A percentile compares a stretch with the other conserved stretches of the same genome.
phyloP scores from a whole-genome alignment of 2,797 vertebrate species.

The Lagodon rhomboides region DNA sequence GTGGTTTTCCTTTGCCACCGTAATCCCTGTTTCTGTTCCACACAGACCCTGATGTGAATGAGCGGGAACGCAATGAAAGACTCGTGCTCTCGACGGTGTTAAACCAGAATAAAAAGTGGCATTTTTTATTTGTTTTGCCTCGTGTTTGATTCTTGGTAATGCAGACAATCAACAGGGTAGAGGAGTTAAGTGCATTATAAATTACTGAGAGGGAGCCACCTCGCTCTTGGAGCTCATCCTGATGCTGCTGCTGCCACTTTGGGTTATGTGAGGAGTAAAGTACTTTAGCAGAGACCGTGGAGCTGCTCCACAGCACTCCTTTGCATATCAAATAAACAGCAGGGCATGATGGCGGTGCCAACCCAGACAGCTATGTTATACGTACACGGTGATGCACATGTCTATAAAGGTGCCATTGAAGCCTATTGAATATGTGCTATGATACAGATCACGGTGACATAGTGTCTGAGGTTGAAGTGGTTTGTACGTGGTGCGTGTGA shows the following conservation, averaged over 20 bases:
- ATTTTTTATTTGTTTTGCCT: slow-evolving; percentile 84
- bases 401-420: slow-evolving; percentile 68
- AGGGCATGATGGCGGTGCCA: slow-evolving; percentile 76
- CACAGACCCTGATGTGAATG: slow-evolving; percentile 70
- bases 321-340: slow-evolving; percentile 88
- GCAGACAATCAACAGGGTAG: slow-evolving; percentile 85
- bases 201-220: slow-evolving; percentile 82
- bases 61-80: slow-evolving; percentile 80
- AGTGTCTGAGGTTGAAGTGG: slow-evolving; percentile 58
- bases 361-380: slow-evolving; percentile 74
- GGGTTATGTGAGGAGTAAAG: slow-evolving; percentile 87
- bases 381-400: slow-evolving; percentile 55
- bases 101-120: slow-evolving; percentile 86
- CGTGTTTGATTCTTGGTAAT: slow-evolving; percentile 81
- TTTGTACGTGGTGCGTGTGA: slow-evolving; percentile 41
- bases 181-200: slow-evolving; percentile 88
- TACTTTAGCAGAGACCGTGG: slow-evolving; percentile 85
- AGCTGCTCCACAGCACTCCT: slow-evolving; percentile 81
- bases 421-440: slow-evolving; percentile 60
- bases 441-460: slow-evolving; percentile 69
- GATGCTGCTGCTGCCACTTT: slow-evolving; percentile 86
- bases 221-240: slow-evolving; percentile 83
- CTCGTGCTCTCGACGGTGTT: slow-evolving; percentile 76
- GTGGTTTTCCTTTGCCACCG: slow-evolving; percentile 67
- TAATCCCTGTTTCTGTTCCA: slow-evolving; percentile 77